A percentile compares a stretch with the other conserved stretches of the same genome.
phyloP scores from a whole-genome alignment of 2,888 invertebrate genomes.

The Lagria hirta region DNA sequence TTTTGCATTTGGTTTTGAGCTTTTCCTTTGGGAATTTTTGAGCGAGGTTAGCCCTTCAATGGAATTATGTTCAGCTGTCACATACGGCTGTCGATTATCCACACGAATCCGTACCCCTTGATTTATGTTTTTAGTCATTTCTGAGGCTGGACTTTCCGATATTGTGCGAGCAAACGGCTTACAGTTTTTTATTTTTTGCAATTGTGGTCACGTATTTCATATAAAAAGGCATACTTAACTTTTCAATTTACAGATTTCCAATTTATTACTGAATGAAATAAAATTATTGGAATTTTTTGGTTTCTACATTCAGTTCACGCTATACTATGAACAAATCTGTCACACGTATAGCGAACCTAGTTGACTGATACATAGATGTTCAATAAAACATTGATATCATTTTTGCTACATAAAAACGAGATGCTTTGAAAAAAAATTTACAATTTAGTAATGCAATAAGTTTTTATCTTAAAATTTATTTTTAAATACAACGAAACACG shows the following conservation, averaged over 20 bases:
- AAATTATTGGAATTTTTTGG: slow-evolving; percentile 24
- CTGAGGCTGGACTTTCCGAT: slow-evolving; percentile 39
- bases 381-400: slow-evolving; percentile 3
- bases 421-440: slow-evolving; percentile 3
- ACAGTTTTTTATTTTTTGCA: slow-evolving; percentile 40
- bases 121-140: slow-evolving; percentile 46
- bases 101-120: slow-evolving; percentile 41
- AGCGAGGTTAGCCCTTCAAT: slow-evolving; percentile 28
- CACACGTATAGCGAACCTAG: no score
- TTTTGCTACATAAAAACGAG: background rate
- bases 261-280: slow-evolving; percentile 31
- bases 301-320: slow-evolving; percentile 17
- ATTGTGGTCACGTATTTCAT: slow-evolving; percentile 41
- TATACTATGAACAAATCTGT: no score
- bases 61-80: slow-evolving; percentile 47
- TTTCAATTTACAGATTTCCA: slow-evolving; percentile 40
- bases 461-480: no score
- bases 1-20: slow-evolving; percentile 32
- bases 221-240: slow-evolving; percentile 41
- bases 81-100: slow-evolving; percentile 48
- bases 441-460: no score
- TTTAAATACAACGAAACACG: no score
- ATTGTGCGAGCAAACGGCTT: slow-evolving; percentile 35
- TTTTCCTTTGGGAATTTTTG: slow-evolving; percentile 28
- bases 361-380: background rate